These are phyloP conservation scores for Mastigias papua DNA, from an alignment of 30 jellyfish, hydroid and myxozoan genomes.

Conservation along the genomic window DNA sequence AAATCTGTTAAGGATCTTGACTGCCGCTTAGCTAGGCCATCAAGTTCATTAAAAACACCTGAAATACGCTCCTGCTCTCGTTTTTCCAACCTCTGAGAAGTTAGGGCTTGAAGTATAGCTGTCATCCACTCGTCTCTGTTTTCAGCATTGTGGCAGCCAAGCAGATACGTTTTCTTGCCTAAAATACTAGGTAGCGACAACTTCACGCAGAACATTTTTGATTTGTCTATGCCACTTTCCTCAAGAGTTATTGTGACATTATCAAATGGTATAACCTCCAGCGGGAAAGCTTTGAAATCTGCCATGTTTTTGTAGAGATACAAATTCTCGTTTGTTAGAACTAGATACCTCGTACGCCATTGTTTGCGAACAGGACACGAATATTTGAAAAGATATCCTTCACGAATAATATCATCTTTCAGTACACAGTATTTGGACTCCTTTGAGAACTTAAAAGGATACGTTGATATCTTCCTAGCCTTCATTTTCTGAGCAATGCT, in stretches of 20 bases:
- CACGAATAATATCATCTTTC: conserved; percentile 57
- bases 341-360: conserved; percentile 79
- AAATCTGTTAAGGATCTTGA: conserved; percentile 54
- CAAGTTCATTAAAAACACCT: conserved; percentile 47
- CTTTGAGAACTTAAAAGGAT: conserved; percentile 28
- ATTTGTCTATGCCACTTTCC: conserved; percentile 55
- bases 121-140: conserved; percentile 79
- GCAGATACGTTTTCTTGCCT: conserved; percentile 52
- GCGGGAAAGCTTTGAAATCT: conserved; percentile 68
- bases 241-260: conserved; percentile 54
- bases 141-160: conserved; percentile 72
- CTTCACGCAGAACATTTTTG: conserved; percentile 49
- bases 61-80: conserved; percentile 42
- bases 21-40: conserved; percentile 58
- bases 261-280: conserved; percentile 51
- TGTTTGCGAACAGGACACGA: conserved; percentile 60
- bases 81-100: conserved; percentile 55
- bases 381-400: conserved; percentile 66
- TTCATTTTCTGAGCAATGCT: not conserved
- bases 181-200: conserved; percentile 45
- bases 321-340: conserved; percentile 37
- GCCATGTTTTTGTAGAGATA: conserved; percentile 61
- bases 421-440: conserved; percentile 32
- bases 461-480: conserved; percentile 39
- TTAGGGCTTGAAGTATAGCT: conserved; percentile 64